Base-by-base conservation (phyloP, 1,140 invertebrate genomes). In the Rhynchophorus ferrugineus region DNA sequence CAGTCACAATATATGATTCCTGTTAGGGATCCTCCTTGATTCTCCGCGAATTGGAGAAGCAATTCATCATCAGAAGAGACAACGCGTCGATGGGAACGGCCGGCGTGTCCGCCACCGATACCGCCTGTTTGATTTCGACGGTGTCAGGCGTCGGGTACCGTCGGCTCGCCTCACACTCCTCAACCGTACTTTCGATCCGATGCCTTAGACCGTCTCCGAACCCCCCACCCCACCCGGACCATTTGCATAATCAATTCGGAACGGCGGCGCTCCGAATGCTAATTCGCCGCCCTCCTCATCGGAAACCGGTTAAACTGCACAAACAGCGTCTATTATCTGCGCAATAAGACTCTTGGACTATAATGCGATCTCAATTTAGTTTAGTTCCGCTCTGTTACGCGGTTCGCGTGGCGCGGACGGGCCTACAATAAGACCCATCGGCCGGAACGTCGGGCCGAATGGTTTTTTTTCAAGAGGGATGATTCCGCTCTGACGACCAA, bases 301-400 rank as follows among this genome's bases (percentile, higher is more conserved):
- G 61, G 64, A 58, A 68, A 68, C 64, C 66, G 66, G 66, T 68
- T 68, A 68, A 68, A 68, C 66, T 63, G 66, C 65, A 68, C 66
- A 68, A 68, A 68, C 66, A 68, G 59, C 66, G 65, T 68, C 66
- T 67, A 68, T 68, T 68, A 68, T 68, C 65, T 68, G 66, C 66
- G 66, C 66, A 68, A 68, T 68, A 68, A 68, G 66, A 68, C 66
- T 64, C 65, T 63, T 65, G 62, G 58, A 48, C 63, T 65, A 63
- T 68, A 68, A 68, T 68, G 65, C 67, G 65, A 69, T 69, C 67
- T 69, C 67, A 69, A 69, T 69, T 69, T 69, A 67, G 67, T 69
- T 69, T 69, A 69, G 67, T 69, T 66, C 60, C 67, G 67, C 67
- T 69, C 67, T 69, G 67, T 69, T 69, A 67, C 65, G 63, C 64